Evolutionary conservation across 2,888 invertebrate species (phyloP).

Genomic region (Acronicta leporina): DNA sequence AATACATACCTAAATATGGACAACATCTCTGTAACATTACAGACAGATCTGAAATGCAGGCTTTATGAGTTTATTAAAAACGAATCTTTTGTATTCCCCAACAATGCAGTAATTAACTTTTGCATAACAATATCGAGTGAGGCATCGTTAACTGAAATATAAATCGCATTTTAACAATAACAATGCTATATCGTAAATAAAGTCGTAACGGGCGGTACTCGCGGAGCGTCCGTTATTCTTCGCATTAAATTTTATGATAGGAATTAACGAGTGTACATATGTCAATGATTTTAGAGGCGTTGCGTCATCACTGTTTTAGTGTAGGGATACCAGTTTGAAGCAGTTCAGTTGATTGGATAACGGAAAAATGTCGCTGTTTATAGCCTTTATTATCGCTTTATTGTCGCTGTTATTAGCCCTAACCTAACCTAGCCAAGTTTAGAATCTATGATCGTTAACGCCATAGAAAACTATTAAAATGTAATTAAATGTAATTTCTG

Average conservation of each 20-base stretch:
- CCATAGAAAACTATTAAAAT: too few relatives aligned
- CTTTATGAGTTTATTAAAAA: slow-evolving; percentile 3
- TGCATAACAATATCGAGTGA: slow-evolving; percentile 43
- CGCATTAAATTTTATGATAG: slow-evolving; percentile 53
- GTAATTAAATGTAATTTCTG: too few relatives aligned
- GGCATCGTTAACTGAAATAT: slow-evolving; percentile 36
- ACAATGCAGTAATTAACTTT: slow-evolving; percentile 37
- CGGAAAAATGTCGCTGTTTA: background rate
- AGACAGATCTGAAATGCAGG: too few relatives aligned
- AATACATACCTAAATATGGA: too few relatives aligned
- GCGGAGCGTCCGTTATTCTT: slow-evolving; percentile 26
- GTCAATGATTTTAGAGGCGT: slow-evolving; percentile 49
- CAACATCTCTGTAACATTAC: too few relatives aligned
- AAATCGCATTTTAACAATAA: slow-evolving; percentile 44
- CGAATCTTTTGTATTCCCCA: slow-evolving; percentile 13
- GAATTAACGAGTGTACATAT: slow-evolving; percentile 56
- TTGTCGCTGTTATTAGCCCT: too few relatives aligned
- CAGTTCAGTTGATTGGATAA: background rate
- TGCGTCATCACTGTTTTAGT: slow-evolving; percentile 47
- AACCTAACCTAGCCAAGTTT: too few relatives aligned
- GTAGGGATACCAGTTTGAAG: slow-evolving; percentile 10
- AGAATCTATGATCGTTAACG: too few relatives aligned
- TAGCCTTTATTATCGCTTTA: too few relatives aligned
- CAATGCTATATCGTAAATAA: slow-evolving; percentile 42
- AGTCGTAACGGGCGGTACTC: slow-evolving; percentile 23